Evolutionary conservation across 2,888 invertebrate species (phyloP), one percentile per base, ranked within the genome.

Genomic region (Anoncus sp.): DNA sequence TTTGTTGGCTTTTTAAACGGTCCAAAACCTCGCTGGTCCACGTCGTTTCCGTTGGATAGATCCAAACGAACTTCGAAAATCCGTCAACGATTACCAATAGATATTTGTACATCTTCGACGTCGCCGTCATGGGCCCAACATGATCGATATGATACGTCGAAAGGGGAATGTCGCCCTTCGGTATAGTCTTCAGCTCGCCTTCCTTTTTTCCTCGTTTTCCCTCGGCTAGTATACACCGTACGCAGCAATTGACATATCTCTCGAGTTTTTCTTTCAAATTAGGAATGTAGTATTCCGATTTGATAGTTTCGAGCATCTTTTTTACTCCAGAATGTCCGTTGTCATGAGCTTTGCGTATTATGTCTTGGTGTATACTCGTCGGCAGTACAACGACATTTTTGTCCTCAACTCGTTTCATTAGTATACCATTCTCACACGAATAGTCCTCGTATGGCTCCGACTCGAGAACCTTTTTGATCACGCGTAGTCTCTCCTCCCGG

Each of bases 121-220:
- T 88, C 18, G 83, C 70, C 3, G 77, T 66, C 71, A 90, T 75
- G 9, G 88, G 89, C 22, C 88, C 87, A 20, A 89, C 62, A 77
- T 89, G 86, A 72, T 90, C 89, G 5, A 86, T 66, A 69, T 89
- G 90, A 40, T 84, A 85, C 0, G 86, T 87, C 20, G 85, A 57
- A 9, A 88, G 71, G 10, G 88, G 89, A 1, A 38, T 27, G 9
- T 82, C 83, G 12, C 84, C 86, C 76, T 89, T 89, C 2, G 81
- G 74, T 6, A 88, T 81, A 0, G 84, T 80, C 62, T 84, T 69
- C n/a, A 88, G 60, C n/a, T 77, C 81, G 24, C 86, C 85, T 80
- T 87, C 87, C 45, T 80, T 72, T 71, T 85, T 87, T 5, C 87
- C 86, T 27, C 57, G 51, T 77, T 87, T 88, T n/a, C 65, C 72